Conservation (phyloP, 35 echinoderm and acorn worm species). For the Ophiothrix spiculata region DNA sequence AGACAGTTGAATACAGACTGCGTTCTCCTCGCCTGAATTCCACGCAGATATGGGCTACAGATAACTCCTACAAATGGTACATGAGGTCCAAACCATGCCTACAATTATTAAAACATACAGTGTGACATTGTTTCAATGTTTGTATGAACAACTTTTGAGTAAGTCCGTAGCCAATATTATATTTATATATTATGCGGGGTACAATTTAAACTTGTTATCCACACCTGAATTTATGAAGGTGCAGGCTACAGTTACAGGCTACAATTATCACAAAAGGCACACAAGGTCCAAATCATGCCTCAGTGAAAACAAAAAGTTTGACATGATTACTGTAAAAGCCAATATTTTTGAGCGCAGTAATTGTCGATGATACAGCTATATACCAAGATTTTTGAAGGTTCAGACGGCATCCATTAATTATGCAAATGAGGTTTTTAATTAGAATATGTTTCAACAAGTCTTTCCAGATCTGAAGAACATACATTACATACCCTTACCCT, state of each 20-base stretch:
- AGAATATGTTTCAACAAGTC: no score
- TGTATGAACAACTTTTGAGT: background rate
- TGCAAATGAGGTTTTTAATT: no score
- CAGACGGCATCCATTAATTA: no score
- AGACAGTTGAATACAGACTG: conserved; percentile 1
- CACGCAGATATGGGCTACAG: background rate
- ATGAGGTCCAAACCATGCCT: background rate
- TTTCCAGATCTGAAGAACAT: no score
- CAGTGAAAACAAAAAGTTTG: no score
- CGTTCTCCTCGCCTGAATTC: background rate
- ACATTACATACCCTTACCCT: no score
- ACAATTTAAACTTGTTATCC: background rate
- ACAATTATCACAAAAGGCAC: background rate
- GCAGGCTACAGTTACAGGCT: background rate
- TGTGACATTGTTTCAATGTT: background rate
- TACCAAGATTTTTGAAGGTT: no score
- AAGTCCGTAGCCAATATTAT: background rate
- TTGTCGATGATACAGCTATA: no score
- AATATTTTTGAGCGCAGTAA: no score
- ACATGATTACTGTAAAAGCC: no score
- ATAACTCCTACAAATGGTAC: background rate
- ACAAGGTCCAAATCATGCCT: background rate
- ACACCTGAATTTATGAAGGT: no score
- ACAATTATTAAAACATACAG: background rate
- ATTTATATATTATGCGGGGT: background rate